Conservation (phyloP, 2,113 vertebrate species). For the Rhodinocichla rosea region DNA sequence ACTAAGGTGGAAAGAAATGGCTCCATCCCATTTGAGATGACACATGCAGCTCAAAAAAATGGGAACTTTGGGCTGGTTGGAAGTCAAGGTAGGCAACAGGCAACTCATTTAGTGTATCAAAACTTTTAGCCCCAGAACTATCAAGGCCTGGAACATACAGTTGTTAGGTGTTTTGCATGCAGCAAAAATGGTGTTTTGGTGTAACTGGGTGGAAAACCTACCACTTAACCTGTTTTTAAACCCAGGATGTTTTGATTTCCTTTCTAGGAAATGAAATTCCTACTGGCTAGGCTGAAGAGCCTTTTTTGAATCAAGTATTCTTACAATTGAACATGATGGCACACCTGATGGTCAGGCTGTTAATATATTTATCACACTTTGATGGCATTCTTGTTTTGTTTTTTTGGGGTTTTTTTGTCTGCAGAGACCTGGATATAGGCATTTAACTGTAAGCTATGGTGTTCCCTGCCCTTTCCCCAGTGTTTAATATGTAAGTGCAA, state of each 20-base stretch:
- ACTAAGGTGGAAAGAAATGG: not conserved
- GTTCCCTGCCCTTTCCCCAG: not conserved
- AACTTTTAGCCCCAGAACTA: not conserved
- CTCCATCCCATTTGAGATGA: not conserved
- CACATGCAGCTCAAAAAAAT: not conserved
- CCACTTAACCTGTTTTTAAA: not conserved
- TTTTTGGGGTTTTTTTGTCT: not conserved
- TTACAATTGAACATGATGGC: not conserved
- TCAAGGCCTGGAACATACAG: not conserved
- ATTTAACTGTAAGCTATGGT: not conserved
- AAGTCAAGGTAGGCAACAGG: not conserved
- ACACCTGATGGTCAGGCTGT: not conserved
- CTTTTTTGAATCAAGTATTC: not conserved
- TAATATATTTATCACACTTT: not conserved
- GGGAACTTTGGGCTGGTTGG: not conserved
- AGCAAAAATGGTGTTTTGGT: not conserved
- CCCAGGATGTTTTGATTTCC: not conserved
- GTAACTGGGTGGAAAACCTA: rapidly evolving
- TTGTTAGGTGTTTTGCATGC: not conserved
- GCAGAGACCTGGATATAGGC: not conserved
- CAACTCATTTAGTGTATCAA: not conserved
- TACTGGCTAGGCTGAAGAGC: not conserved
- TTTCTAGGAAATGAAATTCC: not conserved
- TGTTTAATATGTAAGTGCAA: not conserved
- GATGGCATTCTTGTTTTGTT: not conserved